Evolutionary conservation across 2,797 vertebrate species (phyloP), one percentile per base, ranked within the genome.

Genomic region (Hippoglossus hippoglossus): DNA sequence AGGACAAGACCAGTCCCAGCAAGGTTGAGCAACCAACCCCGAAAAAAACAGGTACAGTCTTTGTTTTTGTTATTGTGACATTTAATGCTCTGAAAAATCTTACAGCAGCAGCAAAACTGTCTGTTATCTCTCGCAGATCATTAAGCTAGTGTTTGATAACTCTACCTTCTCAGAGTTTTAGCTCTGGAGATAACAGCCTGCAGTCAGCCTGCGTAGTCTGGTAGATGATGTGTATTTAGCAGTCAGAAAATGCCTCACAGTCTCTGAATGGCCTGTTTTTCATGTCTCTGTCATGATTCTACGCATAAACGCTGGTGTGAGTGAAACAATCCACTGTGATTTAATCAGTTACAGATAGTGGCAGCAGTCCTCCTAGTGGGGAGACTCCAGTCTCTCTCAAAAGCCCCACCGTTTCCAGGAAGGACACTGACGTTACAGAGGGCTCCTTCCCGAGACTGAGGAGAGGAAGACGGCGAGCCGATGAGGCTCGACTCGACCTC

Each of bases 401-500:
- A 51, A 85, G 85, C 72, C 62, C 86, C n/a, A 59, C 55, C 16
- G n/a, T 74, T 59, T 63, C 84, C 51, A 74, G 62, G 53, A 94
- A 93, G 75, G 87, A 93, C 67, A 18, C 55, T 0, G 86, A 87
- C 6, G 2, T 62, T 1, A 77, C 83, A 3, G 92, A 92, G 55
- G 76, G 80, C 66, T 77, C 81, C 81, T 84, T 87, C 65, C 91
- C 92, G 1, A 93, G 90, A 81, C 94, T 86, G 84, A 94, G 91
- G 85, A 94, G 89, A 93, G 96, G 91, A 36, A 94, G 92, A 49
- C 95, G 84, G 82, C 94, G 91, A 57, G 89, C 95, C 0, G 93
- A 94, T 36, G 97, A 97, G 69, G 90, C 96, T 91, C 90, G 94
- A 89, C 81, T 96, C 71, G 89, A 95, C 91, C 89, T 95, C 93